Evolutionary conservation across 2,888 invertebrate species (phyloP).

Genomic region (Sisyra terminalis): DNA sequence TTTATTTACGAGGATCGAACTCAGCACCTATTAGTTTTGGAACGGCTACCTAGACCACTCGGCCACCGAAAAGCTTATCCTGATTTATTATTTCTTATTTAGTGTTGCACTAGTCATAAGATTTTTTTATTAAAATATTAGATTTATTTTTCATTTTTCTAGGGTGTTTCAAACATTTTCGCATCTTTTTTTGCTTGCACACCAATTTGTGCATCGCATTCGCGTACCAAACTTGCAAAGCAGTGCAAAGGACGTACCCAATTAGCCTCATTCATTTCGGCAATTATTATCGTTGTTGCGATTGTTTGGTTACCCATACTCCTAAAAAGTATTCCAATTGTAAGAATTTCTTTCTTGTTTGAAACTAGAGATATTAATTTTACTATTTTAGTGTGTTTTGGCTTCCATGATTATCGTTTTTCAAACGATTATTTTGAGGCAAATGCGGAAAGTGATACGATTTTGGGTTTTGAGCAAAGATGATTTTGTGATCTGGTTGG

Average conservation of each 20-base stretch:
- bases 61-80: too few relatives aligned
- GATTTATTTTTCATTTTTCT: slow-evolving; percentile 12
- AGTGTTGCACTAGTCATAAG: background rate
- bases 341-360: too few relatives aligned
- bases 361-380: too few relatives aligned
- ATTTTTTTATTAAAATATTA: slow-evolving; percentile 1
- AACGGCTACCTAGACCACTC: too few relatives aligned
- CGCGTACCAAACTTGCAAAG: slow-evolving; percentile 53
- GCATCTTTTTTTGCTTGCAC: slow-evolving; percentile 50
- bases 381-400: slow-evolving; percentile 46
- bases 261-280: slow-evolving; percentile 64
- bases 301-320: slow-evolving; percentile 77
- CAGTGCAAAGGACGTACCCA: slow-evolving; percentile 74
- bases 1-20: too few relatives aligned
- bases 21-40: too few relatives aligned
- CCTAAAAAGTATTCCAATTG: slow-evolving; percentile 66
- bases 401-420: slow-evolving; percentile 73
- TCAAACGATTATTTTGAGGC: slow-evolving; percentile 64
- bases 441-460: slow-evolving; percentile 45
- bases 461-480: slow-evolving; percentile 63
- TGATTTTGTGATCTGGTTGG: slow-evolving; percentile 72
- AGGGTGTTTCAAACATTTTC: slow-evolving; percentile 50
- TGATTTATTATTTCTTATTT: too few relatives aligned
- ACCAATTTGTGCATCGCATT: slow-evolving; percentile 48
- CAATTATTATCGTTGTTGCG: slow-evolving; percentile 55